Evolutionary conservation across 2,888 invertebrate species (phyloP).

Genomic region (Cylloceria caligata): DNA sequence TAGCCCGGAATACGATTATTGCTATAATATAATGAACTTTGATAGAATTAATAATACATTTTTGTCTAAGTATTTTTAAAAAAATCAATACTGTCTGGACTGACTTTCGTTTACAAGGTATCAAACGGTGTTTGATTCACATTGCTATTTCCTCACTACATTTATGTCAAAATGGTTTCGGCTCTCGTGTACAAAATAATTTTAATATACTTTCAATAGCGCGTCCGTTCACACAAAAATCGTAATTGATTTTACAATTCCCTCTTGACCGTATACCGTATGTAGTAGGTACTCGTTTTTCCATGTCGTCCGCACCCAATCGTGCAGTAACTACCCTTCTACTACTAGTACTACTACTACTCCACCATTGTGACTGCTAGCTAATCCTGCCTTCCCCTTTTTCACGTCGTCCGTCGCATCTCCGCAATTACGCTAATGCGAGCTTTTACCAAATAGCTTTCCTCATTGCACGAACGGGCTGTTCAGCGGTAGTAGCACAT

Average conservation of each 20-base stretch:
- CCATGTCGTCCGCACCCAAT: constrained; percentile 5
- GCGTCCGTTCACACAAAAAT: constrained; percentile 22
- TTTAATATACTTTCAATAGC: not conserved
- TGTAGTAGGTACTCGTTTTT: constrained; percentile 19
- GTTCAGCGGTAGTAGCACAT: constrained; percentile 7
- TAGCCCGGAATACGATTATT: too few relatives aligned
- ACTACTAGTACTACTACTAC: not conserved
- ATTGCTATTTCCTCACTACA: too few relatives aligned
- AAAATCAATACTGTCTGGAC: too few relatives aligned
- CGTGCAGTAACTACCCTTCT: constrained; percentile 4
- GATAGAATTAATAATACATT: too few relatives aligned
- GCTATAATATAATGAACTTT: too few relatives aligned
- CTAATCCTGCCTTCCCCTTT: not conserved
- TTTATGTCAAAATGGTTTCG: too few relatives aligned
- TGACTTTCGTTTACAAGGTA: too few relatives aligned
- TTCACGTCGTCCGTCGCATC: constrained; percentile 31
- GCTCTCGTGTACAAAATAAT: too few relatives aligned
- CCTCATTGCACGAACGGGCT: constrained; percentile 20
- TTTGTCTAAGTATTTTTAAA: too few relatives aligned
- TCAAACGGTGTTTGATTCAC: too few relatives aligned
- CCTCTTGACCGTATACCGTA: constrained; percentile 16
- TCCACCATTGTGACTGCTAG: constrained; percentile 16
- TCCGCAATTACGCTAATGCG: constrained; percentile 46
- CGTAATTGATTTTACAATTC: constrained; percentile 18
- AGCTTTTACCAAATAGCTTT: constrained; percentile 48